Evolutionary conservation across 2,113 vertebrate species (phyloP).

Genomic region (Sander lucioperca): DNA sequence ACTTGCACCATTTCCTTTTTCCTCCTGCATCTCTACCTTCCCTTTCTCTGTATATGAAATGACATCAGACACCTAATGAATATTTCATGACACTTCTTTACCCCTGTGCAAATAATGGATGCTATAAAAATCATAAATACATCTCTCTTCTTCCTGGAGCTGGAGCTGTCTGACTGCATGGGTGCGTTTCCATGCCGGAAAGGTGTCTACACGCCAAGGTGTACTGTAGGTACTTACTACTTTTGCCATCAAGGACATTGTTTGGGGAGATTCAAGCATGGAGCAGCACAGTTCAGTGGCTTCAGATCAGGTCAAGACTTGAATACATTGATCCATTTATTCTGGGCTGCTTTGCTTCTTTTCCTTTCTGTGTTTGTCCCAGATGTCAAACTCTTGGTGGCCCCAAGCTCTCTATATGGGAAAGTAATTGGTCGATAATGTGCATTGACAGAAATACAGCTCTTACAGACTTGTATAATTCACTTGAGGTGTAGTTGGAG

Average conservation of each 20-base stretch:
- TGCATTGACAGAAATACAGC: constrained; percentile 11
- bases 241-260: constrained; percentile 15
- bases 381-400: constrained; percentile 3
- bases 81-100: constrained; percentile 71
- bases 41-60: constrained; percentile 43
- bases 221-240: neutral
- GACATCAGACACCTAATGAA: constrained; percentile 67
- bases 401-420: constrained; percentile 8
- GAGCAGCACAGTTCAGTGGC: neutral
- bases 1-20: constrained; percentile 35
- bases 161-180: neutral
- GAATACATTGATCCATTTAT: neutral
- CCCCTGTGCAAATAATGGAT: constrained; percentile 68
- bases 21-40: constrained; percentile 23
- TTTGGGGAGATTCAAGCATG: constrained; percentile 13
- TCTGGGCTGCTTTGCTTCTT: neutral
- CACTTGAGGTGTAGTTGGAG: neutral
- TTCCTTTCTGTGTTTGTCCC: constrained; percentile 5
- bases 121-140: constrained; percentile 66
- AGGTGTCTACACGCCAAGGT: neutral
- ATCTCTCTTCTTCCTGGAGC: constrained; percentile 39
- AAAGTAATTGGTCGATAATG: constrained; percentile 22
- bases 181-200: neutral
- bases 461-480: neutral
- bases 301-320: constrained; percentile 4